These are phyloP conservation scores for Cepaea nemoralis DNA, from an alignment of 1,140 invertebrate genomes.

Conservation along the genomic window DNA sequence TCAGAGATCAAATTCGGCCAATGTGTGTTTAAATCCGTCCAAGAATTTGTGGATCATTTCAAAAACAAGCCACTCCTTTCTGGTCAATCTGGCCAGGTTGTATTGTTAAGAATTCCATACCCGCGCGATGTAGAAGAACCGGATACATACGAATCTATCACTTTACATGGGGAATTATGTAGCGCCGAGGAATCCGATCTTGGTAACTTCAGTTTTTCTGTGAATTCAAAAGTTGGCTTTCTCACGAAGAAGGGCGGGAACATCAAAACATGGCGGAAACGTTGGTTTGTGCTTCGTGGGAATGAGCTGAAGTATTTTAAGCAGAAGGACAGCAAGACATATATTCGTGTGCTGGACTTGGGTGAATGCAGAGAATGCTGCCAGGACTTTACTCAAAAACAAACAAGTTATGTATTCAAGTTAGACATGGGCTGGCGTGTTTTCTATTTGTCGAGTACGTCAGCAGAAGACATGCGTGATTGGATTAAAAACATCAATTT, in stretches of 20 bases:
- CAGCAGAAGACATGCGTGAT: conserved; percentile 61
- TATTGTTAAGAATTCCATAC: conserved; percentile 53
- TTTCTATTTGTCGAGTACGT: conserved; percentile 61
- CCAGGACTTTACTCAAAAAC: conserved; percentile 50
- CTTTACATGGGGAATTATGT: conserved; percentile 63
- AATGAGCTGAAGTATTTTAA: conserved; percentile 65
- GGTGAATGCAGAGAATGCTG: conserved; percentile 59
- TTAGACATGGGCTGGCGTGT: conserved; percentile 64
- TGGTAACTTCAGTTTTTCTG: conserved; percentile 56
- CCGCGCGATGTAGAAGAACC: conserved; percentile 62
- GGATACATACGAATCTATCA: conserved; percentile 62
- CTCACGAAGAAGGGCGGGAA: conserved; percentile 62
- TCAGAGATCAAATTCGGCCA: conserved; percentile 62
- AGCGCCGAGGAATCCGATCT: conserved; percentile 44
- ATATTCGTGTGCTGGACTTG: conserved; percentile 61
- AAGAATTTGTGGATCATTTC: conserved; percentile 64
- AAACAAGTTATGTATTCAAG: conserved; percentile 57
- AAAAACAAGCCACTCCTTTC: conserved; percentile 65
- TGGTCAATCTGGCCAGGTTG: conserved; percentile 60
- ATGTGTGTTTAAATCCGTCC: conserved; percentile 55
- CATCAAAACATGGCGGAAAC: conserved; percentile 63
- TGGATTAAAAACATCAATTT: conserved; percentile 66
- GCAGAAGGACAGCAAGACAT: conserved; percentile 49
- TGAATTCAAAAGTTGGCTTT: conserved; percentile 67
- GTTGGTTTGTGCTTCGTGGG: conserved; percentile 64